Evolutionary conservation across 2,888 invertebrate species (phyloP), one percentile per base, ranked within the genome.

Genomic region (Oligia fasciuncula): DNA sequence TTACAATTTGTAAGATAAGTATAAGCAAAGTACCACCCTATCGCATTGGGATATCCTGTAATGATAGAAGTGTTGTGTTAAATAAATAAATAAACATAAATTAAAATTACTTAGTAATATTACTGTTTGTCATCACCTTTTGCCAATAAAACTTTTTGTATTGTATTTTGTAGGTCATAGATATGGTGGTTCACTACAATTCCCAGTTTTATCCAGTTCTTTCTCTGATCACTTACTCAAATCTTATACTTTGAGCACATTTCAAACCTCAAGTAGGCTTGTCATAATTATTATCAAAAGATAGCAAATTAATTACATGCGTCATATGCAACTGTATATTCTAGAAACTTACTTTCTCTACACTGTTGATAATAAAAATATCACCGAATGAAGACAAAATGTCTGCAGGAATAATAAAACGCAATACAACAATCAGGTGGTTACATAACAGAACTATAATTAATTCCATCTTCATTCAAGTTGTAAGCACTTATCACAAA

Each of bases 371-470:
- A 14, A 35, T 69, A 23, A 73, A 68, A 49, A 73, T 46, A 46
- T 70, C 60, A 46, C 46, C 14, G 11, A 71, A 40, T 11, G n/a
- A 43, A 43, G 40, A n/a, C 19, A 2, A 14, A 79, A 49, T 46
- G 17, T n/a, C 49, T 19, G 67, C n/a, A 6, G 71, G 49, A 70
- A 54, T 54, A 71, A 73, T 66, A 13, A 49, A 66, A 71, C 60
- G 49, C 68, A 29, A 60, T 51, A 67, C 63, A 79, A 73, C 67
- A 69, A 66, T 23, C 23, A 35, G n/a, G 62, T 43, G 4, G 14
- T 74, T 76, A 86, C 70, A 46, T 84, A 71, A 85, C 65, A 65
- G 13, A 79, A 57, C 62, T 79, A 73, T 79, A 86, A 85, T 87
- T 78, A 87, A 76, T 76, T 87, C 57, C 14, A 67, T 78, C 70